Evolutionary conservation across 1,140 invertebrate species (phyloP), one percentile per base, ranked within the genome.

Genomic region (Philopotamus ludificatus): DNA sequence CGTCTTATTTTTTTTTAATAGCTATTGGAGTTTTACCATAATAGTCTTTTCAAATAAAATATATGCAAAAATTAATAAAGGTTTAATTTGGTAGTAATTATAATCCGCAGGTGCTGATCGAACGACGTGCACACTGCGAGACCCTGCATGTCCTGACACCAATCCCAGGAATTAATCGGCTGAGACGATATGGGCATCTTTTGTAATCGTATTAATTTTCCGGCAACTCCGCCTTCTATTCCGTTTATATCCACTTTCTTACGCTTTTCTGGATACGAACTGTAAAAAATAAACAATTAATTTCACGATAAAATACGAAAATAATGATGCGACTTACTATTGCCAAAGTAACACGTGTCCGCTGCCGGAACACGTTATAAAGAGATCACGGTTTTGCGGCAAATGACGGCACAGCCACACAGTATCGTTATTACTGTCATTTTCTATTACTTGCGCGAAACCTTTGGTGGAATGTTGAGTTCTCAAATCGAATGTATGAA

Each of bases 341-440:
- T 97, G 92, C 95, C 95, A 98, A 10, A 98, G 78, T 71, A 88
- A 86, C 1, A 97, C 74, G 16, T 92, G 89, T 23, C 95, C 95
- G 73, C 86, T 87, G 9, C 95, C 95, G 7, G 94, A 93, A 70
- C 89, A 88, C 0, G 95, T 96, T 71, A 92, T 85, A 75, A 97
- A 97, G n/a, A 98, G 76, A 75, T 98, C 95, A 54, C 95, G 83
- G 76, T 97, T 97, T 79, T 98, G 95, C 0, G 95, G 95, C 47
- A 97, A 77, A 82, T 97, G 95, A 47, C 86, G 84, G 1, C 85
- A 90, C 25, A 85, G 77, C 95, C 95, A 97, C 41, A 98, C 83
- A 20, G 79, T 81, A 3, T 77, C 78, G 61, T 76, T 79, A 66
- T 79, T 77, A 0, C 72, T 58, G 1, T 74, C 71, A 63, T 74